Percentiles rank a stretch among this genome's conserved stretches.
These are phyloP conservation scores for Diprion similis DNA, from an alignment of 1,140 invertebrate species.

Conservation along the genomic window DNA sequence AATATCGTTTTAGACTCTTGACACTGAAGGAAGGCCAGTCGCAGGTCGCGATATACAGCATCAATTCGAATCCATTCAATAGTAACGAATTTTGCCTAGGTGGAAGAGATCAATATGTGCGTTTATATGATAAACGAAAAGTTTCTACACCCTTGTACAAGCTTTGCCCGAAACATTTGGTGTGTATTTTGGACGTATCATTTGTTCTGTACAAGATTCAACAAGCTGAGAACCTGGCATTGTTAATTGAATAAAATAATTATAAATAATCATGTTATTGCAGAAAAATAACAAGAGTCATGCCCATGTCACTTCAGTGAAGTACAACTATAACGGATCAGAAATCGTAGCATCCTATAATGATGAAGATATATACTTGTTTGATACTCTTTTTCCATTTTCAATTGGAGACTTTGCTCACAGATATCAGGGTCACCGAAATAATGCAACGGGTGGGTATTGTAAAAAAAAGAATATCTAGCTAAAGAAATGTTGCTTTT, in stretches of 20 bases:
- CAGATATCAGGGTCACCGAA: constrained; percentile 81
- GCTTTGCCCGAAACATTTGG: constrained; percentile 66
- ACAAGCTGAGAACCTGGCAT: background rate
- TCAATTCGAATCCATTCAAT: constrained; percentile 83
- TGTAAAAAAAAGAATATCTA: constrained; percentile 16
- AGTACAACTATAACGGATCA: constrained; percentile 90
- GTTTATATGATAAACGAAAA: constrained; percentile 77
- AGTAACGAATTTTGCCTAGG: constrained; percentile 82
- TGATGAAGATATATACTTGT: constrained; percentile 93
- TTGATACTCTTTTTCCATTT: constrained; percentile 69
- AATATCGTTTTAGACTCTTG: constrained; percentile 66
- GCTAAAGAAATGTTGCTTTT: constrained; percentile 16
- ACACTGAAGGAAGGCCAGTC: constrained; percentile 67
- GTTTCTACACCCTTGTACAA: constrained; percentile 55
- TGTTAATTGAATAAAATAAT: background rate
- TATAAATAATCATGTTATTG: constrained; percentile 29
- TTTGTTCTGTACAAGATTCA: constrained; percentile 1
- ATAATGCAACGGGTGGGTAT: constrained; percentile 70
- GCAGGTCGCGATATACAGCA: constrained; percentile 83
- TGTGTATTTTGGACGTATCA: constrained; percentile 39
- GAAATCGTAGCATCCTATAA: constrained; percentile 93
- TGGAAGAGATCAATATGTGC: constrained; percentile 70
- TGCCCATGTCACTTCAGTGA: constrained; percentile 82
- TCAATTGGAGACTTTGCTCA: constrained; percentile 71
- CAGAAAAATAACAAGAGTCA: constrained; percentile 31